Conservation (phyloP, 2,113 vertebrate genomes). For the Cyprinodon brontotheroides region DNA sequence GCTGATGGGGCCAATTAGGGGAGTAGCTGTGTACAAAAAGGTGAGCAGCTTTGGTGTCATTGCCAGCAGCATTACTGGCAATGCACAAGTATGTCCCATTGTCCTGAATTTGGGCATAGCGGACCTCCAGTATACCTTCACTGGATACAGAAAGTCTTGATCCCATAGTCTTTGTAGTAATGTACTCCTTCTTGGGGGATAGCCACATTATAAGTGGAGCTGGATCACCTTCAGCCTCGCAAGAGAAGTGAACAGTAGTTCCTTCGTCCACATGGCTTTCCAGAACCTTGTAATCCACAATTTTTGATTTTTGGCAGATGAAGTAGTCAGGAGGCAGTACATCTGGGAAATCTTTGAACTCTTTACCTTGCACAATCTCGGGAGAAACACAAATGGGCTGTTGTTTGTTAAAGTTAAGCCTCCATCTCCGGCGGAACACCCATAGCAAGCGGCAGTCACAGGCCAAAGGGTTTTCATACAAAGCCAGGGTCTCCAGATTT, state of each 20-base stretch:
- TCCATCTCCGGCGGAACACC: constrained; percentile 96
- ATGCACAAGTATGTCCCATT: constrained; percentile 97
- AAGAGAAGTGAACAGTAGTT: constrained; percentile 91
- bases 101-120: constrained; percentile 97
- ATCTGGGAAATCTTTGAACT: constrained; percentile 97
- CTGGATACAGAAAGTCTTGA: constrained; percentile 89
- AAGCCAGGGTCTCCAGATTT: constrained; percentile 94
- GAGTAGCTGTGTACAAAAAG: constrained; percentile 97
- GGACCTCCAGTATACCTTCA: constrained; percentile 94
- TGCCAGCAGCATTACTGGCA: constrained; percentile 95
- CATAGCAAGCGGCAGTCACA: constrained; percentile 97
- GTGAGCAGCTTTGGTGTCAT: constrained; percentile 92
- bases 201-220: constrained; percentile 92
- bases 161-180: constrained; percentile 92
- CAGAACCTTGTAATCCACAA: constrained; percentile 90
- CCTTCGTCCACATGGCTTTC: constrained; percentile 95
- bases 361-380: constrained; percentile 89
- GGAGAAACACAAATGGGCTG: constrained; percentile 92
- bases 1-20: constrained; percentile 97
- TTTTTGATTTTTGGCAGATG: constrained; percentile 91
- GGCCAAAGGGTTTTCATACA: constrained; percentile 94
- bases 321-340: constrained; percentile 90
- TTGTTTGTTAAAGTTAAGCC: constrained; percentile 94
- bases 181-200: constrained; percentile 93
- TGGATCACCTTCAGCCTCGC: constrained; percentile 93